Evolutionary conservation across 1,140 invertebrate species (phyloP).

Genomic region (Acromyrmex echinatior): DNA sequence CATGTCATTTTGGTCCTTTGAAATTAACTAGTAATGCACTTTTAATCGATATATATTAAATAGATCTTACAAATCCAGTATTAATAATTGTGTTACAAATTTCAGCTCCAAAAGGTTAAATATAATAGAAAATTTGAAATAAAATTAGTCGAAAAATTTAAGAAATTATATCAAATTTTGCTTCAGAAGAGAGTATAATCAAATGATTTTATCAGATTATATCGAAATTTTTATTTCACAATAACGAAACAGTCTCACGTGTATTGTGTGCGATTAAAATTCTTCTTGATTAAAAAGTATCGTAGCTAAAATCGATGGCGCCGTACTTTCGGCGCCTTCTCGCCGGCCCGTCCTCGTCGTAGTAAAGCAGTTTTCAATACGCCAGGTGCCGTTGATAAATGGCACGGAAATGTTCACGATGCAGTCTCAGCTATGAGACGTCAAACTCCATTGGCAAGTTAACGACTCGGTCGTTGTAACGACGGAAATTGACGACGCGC

Average conservation of each 20-base stretch:
- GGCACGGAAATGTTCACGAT: constrained; percentile 44
- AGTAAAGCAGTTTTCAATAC: constrained; percentile 52
- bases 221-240: not conserved
- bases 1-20: no score
- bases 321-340: constrained; percentile 25
- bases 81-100: no score
- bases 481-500: constrained; percentile 57
- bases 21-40: no score
- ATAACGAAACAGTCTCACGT: not conserved
- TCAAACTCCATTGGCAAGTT: constrained; percentile 62
- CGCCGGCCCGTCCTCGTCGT: not conserved
- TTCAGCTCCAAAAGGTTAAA: not conserved
- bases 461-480: constrained; percentile 60
- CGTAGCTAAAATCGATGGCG: constrained; percentile 44
- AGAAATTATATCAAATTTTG: not conserved
- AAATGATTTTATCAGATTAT: not conserved
- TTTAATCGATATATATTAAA: no score
- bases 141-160: no score
- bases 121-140: not conserved
- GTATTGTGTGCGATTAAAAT: constrained; percentile 31
- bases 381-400: constrained; percentile 64
- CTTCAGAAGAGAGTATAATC: not conserved
- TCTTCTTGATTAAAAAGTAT: constrained; percentile 22
- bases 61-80: no score
- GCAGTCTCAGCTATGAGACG: constrained; percentile 57